Base-by-base conservation (phyloP, 2,888 invertebrate species). In the Cetonia aurata region DNA sequence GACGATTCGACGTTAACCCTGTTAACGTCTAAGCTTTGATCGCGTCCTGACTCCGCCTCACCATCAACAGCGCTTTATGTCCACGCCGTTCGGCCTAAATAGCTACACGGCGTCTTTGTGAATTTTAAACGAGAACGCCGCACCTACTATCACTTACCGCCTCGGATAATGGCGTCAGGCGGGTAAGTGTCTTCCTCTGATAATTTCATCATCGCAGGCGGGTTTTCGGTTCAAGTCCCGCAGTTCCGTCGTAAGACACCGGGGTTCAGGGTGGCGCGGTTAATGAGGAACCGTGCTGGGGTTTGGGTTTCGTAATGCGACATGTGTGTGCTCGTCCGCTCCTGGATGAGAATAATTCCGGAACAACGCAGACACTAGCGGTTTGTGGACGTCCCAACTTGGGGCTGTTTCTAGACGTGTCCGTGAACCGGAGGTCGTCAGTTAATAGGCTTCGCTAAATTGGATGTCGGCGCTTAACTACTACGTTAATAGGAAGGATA, bases 91-190 rank as follows among this genome's bases (percentile, higher is more conserved):
- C 44, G 44, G 44, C 13, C 44, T 44, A 44, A 44, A 44, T 44
- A 44, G 44, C 44, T 44, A 25, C 25, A 25, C 13, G 44, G 44
- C 44, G 44, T 44, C 44, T 44, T 44, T 44, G 44, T 44, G 44
- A 44, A 44, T 44, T 44, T 44, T 44, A 44, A 44, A 44, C 44
- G 44, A 44, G 6, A 44, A 44, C 44, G 44, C 44, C 44, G 13
- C 13, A 44, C 44, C 55, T 56, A 33, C 41, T 56, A 56, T 56
- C 56, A 37, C 56, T 56, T 56, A 56, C 56, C 56, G 56, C 56
- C n/a, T 17, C 12, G 25, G 56, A 56, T 56, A 56, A 56, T 56
- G 41, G 56, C 56, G 56, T 15, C 37, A 41, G 56, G 9, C 56
- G 59, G 3, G 33, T 56, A 56, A 56, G 56, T 56, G 56, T 56